A percentile compares a stretch with the other conserved stretches of the same genome.
Conservation (phyloP, 2,888 invertebrate genomes). For the Sphaerophoria rueppellii region DNA sequence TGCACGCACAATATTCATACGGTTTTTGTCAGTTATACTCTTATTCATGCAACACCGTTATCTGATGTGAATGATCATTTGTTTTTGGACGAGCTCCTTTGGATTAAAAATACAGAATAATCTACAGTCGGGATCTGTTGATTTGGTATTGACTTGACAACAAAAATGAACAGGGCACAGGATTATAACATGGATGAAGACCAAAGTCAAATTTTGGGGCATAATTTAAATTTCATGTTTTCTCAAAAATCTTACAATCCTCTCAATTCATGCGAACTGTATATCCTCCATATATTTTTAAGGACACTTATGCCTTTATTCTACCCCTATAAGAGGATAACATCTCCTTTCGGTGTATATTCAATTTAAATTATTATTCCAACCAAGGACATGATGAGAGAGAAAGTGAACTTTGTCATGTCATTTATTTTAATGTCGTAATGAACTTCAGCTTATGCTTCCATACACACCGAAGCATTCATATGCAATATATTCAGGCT, state of each 20-base stretch:
- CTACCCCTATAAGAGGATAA: constrained; percentile 22
- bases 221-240: too few relatives aligned
- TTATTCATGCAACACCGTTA: background rate
- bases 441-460: constrained; percentile 32
- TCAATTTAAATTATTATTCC: constrained; percentile 68
- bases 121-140: background rate
- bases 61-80: background rate
- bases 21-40: background rate
- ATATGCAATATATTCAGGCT: too few relatives aligned
- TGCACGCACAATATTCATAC: background rate
- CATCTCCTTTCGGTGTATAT: constrained; percentile 45
- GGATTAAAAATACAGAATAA: background rate
- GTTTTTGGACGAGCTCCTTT: constrained; percentile 12
- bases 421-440: constrained; percentile 51
- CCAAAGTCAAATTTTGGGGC: too few relatives aligned
- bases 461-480: background rate
- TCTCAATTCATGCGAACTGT: background rate
- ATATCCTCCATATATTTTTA: background rate
- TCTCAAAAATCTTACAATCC: too few relatives aligned
- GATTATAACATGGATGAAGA: background rate
- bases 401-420: constrained; percentile 64
- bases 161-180: background rate
- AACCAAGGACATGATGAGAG: constrained; percentile 56
- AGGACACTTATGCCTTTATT: background rate
- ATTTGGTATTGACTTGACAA: background rate